A percentile compares a stretch with the other conserved stretches of the same genome.
phyloP scores from a whole-genome alignment of 1,140 invertebrate genomes.

The Pygmarrhopalites habei region DNA sequence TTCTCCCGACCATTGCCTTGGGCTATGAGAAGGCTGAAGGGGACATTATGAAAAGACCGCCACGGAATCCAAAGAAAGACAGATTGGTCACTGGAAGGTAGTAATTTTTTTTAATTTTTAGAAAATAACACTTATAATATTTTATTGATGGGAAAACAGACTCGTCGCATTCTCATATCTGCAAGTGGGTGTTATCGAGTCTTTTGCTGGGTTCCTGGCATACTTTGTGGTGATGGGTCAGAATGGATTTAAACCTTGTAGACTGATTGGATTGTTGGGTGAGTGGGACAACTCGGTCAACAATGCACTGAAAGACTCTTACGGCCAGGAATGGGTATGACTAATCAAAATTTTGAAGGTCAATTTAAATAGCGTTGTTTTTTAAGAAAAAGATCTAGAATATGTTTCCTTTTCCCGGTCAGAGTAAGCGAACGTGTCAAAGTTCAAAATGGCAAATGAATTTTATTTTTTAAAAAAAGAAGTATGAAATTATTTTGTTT shows the following conservation, averaged over 20 bases:
- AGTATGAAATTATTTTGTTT: too few species aligned
- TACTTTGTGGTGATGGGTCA: slow-evolving; percentile 48
- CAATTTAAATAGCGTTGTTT: too few species aligned
- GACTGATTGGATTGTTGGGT: slow-evolving; percentile 45
- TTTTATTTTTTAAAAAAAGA: too few species aligned
- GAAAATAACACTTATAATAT: too few species aligned
- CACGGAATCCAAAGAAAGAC: slow-evolving; percentile 88
- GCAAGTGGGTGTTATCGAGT: too few species aligned
- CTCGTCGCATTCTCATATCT: too few species aligned
- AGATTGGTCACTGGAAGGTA: slow-evolving; percentile 99
- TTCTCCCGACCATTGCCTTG: slow-evolving; percentile 96
- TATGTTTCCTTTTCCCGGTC: too few species aligned
- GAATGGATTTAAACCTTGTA: slow-evolving; percentile 49
- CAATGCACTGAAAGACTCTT: slow-evolving; percentile 52
- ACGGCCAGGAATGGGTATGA: slow-evolving; percentile 53
- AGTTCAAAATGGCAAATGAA: too few species aligned
- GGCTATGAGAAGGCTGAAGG: slow-evolving; percentile 97
- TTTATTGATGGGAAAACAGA: not conserved
- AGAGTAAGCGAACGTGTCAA: too few species aligned
- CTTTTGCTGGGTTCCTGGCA: too few species aligned
- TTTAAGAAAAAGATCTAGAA: too few species aligned
- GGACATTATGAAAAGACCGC: slow-evolving; percentile 98
- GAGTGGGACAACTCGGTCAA: slow-evolving; percentile 51
- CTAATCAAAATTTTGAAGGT: too few species aligned
- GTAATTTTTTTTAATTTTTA: slow-evolving; percentile 37